Conservation (phyloP, 2,797 vertebrate species). For the Microctenopoma steveboyesi region DNA sequence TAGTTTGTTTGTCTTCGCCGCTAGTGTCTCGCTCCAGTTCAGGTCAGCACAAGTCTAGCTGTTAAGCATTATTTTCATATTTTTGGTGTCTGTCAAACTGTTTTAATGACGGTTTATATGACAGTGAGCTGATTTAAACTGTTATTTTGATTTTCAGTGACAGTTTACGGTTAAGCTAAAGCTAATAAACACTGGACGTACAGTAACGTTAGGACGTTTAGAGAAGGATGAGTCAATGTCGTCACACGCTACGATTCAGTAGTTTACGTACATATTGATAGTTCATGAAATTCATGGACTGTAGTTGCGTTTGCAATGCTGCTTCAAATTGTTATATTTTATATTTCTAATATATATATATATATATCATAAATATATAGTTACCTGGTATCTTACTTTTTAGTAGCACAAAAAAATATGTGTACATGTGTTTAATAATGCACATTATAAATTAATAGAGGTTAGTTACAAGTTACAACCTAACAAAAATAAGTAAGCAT, state of each 20-base stretch:
- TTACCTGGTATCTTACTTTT: too few relatives aligned
- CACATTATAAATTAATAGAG: too few relatives aligned
- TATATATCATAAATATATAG: too few relatives aligned
- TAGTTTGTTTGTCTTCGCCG: not conserved
- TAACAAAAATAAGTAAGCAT: too few relatives aligned
- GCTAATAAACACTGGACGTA: not conserved
- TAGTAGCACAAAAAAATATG: too few relatives aligned
- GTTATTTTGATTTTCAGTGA: not conserved
- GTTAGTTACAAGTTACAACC: too few relatives aligned
- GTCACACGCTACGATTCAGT: not conserved
- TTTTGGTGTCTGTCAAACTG: fast-evolving
- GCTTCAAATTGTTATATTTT: too few relatives aligned
- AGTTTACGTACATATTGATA: not conserved
- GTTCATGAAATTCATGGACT: not conserved
- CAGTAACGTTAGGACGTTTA: not conserved
- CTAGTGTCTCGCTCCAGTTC: not conserved
- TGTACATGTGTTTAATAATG: too few relatives aligned
- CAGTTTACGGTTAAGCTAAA: not conserved
- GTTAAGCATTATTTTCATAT: fast-evolving
- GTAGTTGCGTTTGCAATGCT: too few relatives aligned
- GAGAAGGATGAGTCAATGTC: not conserved
- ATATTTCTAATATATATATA: too few relatives aligned
- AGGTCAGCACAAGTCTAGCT: not conserved
- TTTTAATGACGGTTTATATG: not conserved
- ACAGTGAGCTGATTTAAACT: not conserved